These are phyloP conservation scores for Dicaeum eximium DNA, from an alignment of 2,113 vertebrate species.

Conservation along the genomic window DNA sequence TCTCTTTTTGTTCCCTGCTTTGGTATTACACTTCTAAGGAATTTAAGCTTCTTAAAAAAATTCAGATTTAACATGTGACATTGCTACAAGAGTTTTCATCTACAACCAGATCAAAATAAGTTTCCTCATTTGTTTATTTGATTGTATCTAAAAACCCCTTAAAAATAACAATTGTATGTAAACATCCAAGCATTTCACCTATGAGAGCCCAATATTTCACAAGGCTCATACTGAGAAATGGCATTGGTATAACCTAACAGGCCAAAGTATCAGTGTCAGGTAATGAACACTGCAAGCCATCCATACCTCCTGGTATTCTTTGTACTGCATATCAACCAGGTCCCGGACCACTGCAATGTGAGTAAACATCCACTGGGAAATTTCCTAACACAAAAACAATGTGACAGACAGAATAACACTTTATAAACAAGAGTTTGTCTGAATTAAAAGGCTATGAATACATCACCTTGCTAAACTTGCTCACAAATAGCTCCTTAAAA, in stretches of 20 bases:
- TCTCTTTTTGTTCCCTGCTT: neutral
- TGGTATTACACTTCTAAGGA: neutral
- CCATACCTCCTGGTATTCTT: slow-evolving; percentile 94
- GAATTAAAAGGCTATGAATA: neutral
- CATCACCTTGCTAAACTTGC: neutral
- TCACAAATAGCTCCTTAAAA: neutral
- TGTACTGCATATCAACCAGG: slow-evolving; percentile 95
- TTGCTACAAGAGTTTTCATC: neutral
- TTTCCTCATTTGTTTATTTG: neutral
- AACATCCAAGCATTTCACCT: neutral
- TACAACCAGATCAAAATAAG: neutral
- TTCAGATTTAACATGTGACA: neutral
- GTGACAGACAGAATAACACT: neutral
- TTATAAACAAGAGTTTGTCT: neutral
- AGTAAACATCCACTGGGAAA: slow-evolving; percentile 99
- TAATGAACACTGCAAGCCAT: neutral
- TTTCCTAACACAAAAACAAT: slow-evolving; percentile 78
- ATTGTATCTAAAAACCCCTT: neutral
- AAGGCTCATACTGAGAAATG: neutral
- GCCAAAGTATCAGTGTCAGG: neutral
- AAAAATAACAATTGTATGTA: neutral
- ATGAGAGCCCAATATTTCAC: neutral
- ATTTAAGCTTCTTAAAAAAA: neutral
- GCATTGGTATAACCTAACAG: neutral
- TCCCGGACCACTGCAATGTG: slow-evolving; percentile 96